phyloP scores from a whole-genome alignment of 2,113 vertebrate species.

The Melanerpes formicivorus region DNA sequence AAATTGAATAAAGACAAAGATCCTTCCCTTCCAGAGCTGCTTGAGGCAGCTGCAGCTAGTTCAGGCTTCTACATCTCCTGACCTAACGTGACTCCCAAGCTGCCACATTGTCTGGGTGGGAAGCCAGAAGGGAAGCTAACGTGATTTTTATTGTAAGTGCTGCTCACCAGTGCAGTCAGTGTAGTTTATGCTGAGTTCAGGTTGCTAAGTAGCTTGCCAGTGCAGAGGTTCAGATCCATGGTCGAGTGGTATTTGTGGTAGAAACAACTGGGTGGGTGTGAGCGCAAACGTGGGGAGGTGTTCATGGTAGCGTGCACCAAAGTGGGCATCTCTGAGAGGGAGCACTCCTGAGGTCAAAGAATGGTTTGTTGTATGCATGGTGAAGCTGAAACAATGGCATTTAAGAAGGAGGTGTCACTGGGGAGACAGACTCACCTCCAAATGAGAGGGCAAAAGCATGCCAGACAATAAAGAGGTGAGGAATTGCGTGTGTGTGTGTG shows the following conservation, averaged over 20 bases:
- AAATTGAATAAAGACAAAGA: slow-evolving; percentile 58
- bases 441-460: neutral
- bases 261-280: neutral
- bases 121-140: neutral
- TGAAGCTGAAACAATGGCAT: neutral
- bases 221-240: neutral
- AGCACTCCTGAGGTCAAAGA: neutral
- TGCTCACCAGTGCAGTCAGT: slow-evolving; percentile 58
- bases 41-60: slow-evolving; percentile 64
- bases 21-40: slow-evolving; percentile 18
- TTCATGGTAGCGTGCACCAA: neutral
- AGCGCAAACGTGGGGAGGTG: neutral
- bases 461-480: neutral
- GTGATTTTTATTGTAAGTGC: slow-evolving; percentile 20
- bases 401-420: neutral
- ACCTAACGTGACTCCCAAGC: slow-evolving; percentile 57
- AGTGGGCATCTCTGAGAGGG: neutral
- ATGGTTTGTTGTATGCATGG: neutral
- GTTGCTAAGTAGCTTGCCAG: slow-evolving; percentile 46
- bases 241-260: neutral
- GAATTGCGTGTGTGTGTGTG: neutral
- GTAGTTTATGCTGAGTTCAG: slow-evolving; percentile 34
- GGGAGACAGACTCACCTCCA: neutral
- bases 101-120: neutral
- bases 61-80: slow-evolving; percentile 47